Percentiles rank a stretch among this genome's conserved stretches.
These are phyloP conservation scores for Heliconius erato DNA, from an alignment of 2,888 invertebrate species.

Conservation along the genomic window DNA sequence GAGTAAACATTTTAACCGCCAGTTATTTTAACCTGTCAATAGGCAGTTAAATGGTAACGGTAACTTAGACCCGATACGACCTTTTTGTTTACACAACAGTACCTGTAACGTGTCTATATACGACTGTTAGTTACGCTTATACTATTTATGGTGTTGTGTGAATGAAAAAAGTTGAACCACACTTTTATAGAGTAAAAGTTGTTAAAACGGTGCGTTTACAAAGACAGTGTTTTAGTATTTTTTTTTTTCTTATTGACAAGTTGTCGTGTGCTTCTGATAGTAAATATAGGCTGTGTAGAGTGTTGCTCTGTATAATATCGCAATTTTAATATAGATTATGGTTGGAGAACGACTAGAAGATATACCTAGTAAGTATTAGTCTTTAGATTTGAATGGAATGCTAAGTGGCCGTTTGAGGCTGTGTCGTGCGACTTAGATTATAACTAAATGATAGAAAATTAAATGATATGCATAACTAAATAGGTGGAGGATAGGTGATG, in stretches of 20 bases:
- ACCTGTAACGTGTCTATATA: constrained; percentile 32
- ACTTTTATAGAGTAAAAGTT: constrained; percentile 7
- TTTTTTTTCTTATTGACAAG: constrained; percentile 15
- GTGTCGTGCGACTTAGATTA: not conserved
- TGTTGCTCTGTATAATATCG: not conserved
- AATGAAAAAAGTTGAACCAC: constrained; percentile 25
- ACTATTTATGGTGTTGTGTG: constrained; percentile 16
- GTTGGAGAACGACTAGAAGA: not conserved
- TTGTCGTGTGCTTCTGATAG: too few species aligned
- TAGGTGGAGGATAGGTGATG: too few species aligned
- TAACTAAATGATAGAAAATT: not conserved
- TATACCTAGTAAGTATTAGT: not conserved
- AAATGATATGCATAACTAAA: not conserved
- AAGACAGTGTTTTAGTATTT: not conserved
- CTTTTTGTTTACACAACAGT: constrained; percentile 45
- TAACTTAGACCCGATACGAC: constrained; percentile 4
- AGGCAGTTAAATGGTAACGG: constrained; percentile 27
- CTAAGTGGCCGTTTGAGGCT: not conserved
- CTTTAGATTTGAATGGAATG: not conserved
- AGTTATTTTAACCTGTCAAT: constrained; percentile 16
- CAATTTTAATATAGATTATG: not conserved
- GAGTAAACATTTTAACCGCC: constrained; percentile 11
- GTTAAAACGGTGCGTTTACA: constrained; percentile 43
- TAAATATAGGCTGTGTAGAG: not conserved
- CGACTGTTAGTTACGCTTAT: constrained; percentile 18